Conservation (phyloP, 1,140 invertebrate species). For the Aphis gossypii region DNA sequence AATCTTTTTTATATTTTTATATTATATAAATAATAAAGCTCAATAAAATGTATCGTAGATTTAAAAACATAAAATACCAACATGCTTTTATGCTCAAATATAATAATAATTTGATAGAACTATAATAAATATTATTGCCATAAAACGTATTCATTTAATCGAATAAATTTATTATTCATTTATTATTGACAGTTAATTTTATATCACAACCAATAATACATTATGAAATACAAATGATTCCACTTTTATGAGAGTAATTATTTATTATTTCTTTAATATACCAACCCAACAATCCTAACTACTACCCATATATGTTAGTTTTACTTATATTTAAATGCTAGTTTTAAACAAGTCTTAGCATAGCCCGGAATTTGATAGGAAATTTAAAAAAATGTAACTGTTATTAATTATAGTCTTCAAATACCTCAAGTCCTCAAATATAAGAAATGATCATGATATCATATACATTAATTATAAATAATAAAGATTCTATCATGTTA, state of each 20-base stretch:
- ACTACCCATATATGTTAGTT: neutral
- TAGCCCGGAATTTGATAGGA: neutral
- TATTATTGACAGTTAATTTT: neutral
- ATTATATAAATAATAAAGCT: neutral
- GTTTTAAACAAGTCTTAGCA: neutral
- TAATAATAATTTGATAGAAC: neutral
- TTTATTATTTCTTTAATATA: neutral
- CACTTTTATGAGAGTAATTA: neutral
- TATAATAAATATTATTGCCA: neutral
- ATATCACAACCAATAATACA: conserved; percentile 2
- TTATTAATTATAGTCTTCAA: neutral
- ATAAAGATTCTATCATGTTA: neutral
- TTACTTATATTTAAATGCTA: neutral
- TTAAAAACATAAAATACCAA: neutral
- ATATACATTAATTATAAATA: neutral
- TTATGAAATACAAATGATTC: neutral
- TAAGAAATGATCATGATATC: neutral
- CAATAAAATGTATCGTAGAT: neutral
- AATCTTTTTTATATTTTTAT: neutral
- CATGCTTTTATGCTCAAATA: neutral
- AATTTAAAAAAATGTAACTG: neutral
- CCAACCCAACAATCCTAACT: neutral
- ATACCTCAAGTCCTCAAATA: neutral
- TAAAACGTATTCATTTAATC: neutral
- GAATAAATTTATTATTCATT: neutral